Base-by-base conservation (phyloP, 2,888 invertebrate genomes). In the Cephus sareptanus region DNA sequence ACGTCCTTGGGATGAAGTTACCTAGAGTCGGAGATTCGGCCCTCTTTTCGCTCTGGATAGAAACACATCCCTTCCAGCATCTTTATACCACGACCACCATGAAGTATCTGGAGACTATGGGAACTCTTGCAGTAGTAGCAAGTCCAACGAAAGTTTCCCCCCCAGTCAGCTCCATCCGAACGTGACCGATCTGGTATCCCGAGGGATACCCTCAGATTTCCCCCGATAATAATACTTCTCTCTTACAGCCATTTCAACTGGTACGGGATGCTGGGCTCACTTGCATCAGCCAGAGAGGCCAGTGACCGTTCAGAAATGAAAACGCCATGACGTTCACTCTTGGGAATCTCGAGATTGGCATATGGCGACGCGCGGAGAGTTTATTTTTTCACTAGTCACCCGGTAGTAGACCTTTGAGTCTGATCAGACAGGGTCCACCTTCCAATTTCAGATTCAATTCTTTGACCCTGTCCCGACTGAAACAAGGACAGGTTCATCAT, bases 161-260 rank as follows among this genome's bases (percentile, higher is more conserved):
- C 86, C 83, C 83, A 83, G 85, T 79, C 85, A 84, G 86, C 83
- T 84, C 86, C 85, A 87, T 86, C 86, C 85, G 88, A 92, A 93
- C 93, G 93, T 93, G 93, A 93, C 93, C 93, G 93, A 93, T 93
- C 93, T 92, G 88, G 87, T 88, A 92, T 93, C 93, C 92, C 93
- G 84, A 83, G 92, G 93, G 93, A 92, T 90, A 89, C 87, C 87
- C 90, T 86, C 92, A 93, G 93, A 93, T 93, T 93, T 93, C 93
- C 93, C 93, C 91, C 92, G 93, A 92, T 92, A 93, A 93, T 93
- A 93, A 93, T 93, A 93, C 92, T 92, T 92, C 92, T 92, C 92
- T 92, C 92, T 92, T 91, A 91, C 85, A 83, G 79, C 77, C 81
- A 82, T 85, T 85, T 79, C 84, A 83, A 80, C 81, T 79, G 81